Percentiles rank a stretch among this genome's conserved stretches.
phyloP scores from a whole-genome alignment of 2,113 vertebrate species.

The Poeciliopsis turrubarensis region DNA sequence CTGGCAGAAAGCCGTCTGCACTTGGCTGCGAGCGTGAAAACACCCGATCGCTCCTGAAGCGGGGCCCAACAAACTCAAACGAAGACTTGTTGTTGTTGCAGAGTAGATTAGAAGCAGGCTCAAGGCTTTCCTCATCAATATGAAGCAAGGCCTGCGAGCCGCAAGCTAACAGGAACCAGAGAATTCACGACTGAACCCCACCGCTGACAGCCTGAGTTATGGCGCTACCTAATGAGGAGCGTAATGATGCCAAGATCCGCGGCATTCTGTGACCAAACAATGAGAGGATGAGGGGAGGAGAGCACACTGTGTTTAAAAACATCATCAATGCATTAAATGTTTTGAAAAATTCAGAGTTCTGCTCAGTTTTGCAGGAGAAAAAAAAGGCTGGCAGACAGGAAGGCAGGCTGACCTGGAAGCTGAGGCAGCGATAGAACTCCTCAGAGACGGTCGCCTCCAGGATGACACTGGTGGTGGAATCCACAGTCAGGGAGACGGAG shows the following conservation, averaged over 20 bases:
- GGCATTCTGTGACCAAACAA: constrained; percentile 7
- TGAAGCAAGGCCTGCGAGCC: constrained; percentile 38
- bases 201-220: constrained; percentile 11
- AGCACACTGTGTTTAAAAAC: constrained; percentile 5
- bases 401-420: constrained; percentile 69
- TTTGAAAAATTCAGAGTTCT: background rate
- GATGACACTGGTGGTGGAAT: constrained; percentile 7
- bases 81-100: constrained; percentile 31
- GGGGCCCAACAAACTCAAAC: constrained; percentile 18
- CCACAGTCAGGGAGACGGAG: constrained; percentile 35
- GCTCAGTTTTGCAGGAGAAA: background rate
- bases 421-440: constrained; percentile 64
- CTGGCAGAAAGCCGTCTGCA: constrained; percentile 44
- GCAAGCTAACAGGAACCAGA: constrained; percentile 50
- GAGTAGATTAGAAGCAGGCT: constrained; percentile 39
- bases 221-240: constrained; percentile 28
- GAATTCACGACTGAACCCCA: constrained; percentile 30
- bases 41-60: constrained; percentile 17
- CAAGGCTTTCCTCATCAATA: constrained; percentile 36
- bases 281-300: background rate
- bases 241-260: constrained; percentile 19
- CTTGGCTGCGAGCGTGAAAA: constrained; percentile 24
- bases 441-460: constrained; percentile 34
- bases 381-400: background rate
- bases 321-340: background rate